Percentiles rank a stretch among this genome's conserved stretches.
Evolutionary conservation across 2,888 invertebrate genomes (phyloP).

Genomic region (Sinodicranocentrus sp.): DNA sequence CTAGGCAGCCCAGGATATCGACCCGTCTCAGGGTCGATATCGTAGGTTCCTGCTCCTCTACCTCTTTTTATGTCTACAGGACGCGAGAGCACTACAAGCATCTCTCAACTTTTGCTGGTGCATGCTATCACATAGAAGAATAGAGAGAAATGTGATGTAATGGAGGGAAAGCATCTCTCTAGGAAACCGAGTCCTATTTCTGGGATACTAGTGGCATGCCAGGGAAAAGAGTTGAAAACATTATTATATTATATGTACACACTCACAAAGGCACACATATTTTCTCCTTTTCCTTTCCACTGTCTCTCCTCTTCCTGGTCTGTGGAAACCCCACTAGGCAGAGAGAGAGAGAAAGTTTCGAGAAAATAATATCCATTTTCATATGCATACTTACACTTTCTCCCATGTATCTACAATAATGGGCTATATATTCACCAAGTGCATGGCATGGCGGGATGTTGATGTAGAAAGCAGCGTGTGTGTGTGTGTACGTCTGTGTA

Average conservation of each 20-base stretch:
- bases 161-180: conserved; percentile 36
- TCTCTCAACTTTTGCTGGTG: conserved; percentile 17
- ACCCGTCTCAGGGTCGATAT: conserved; percentile 72
- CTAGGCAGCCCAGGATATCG: conserved; percentile 66
- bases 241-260: conserved; percentile 24
- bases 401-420: too few species aligned
- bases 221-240: conserved; percentile 24
- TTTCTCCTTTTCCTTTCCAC: not conserved
- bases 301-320: conserved; percentile 12
- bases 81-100: conserved; percentile 30
- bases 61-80: not conserved
- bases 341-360: too few species aligned
- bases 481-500: not conserved
- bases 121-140: conserved; percentile 32
- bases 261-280: conserved; percentile 7
- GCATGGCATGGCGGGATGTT: conserved; percentile 20
- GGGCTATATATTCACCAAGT: not conserved
- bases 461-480: not conserved
- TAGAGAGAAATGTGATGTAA: conserved; percentile 44
- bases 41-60: conserved; percentile 65
- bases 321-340: conserved; percentile 36
- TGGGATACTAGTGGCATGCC: not conserved
- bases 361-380: too few species aligned
- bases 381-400: too few species aligned
- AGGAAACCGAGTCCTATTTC: not conserved